A percentile compares a stretch with the other conserved stretches of the same genome.
Conservation (phyloP, 2,113 vertebrate species). For the Corapipo altera region DNA sequence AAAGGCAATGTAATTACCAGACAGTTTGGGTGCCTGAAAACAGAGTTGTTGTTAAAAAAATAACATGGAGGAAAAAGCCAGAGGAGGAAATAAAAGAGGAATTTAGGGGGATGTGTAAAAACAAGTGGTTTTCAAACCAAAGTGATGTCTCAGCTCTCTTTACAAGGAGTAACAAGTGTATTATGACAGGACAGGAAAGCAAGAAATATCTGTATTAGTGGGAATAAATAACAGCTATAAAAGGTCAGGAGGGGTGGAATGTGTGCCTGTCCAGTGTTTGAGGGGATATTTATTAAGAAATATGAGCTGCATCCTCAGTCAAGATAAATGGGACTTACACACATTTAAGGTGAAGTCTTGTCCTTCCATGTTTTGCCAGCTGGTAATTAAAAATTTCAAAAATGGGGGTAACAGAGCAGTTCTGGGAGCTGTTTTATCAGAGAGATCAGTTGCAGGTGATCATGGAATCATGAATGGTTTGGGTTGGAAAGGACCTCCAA, state of each 20-base stretch:
- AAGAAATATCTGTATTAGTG: neutral
- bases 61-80: neutral
- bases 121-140: neutral
- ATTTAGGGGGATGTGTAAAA: neutral
- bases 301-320: neutral
- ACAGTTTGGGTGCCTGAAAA: neutral
- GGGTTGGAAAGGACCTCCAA: neutral
- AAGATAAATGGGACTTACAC: neutral
- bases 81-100: neutral
- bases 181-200: neutral
- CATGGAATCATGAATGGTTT: neutral
- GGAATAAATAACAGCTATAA: neutral
- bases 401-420: neutral
- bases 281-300: neutral
- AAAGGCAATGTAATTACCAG: slow-evolving; percentile 36
- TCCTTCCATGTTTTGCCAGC: neutral
- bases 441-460: neutral
- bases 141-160: neutral
- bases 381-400: neutral
- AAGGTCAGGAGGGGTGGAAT: no score
- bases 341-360: neutral
- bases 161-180: neutral
- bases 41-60: neutral
- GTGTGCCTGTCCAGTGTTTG: accelerated
- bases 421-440: neutral